Evolutionary conservation across 2,888 invertebrate species (phyloP).

Genomic region (Aleiodes leptofemur): DNA sequence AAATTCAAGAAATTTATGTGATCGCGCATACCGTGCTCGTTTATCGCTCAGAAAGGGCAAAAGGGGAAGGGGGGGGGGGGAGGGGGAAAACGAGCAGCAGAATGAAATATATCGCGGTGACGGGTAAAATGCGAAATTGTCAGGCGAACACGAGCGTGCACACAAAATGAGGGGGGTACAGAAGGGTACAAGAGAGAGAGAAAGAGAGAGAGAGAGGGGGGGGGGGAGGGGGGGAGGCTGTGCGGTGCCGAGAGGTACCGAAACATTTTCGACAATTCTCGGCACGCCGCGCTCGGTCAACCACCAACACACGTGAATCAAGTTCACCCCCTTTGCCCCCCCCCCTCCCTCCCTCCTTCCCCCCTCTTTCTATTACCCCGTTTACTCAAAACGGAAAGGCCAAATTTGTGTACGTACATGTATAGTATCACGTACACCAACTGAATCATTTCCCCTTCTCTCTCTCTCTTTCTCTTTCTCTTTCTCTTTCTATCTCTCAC

Average conservation of each 20-base stretch:
- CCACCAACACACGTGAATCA: conserved; percentile 35
- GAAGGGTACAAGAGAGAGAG: conserved; percentile 11
- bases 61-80: neutral
- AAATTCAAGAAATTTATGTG: conserved; percentile 56
- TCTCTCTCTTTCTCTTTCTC: neutral
- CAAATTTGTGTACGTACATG: conserved; percentile 16
- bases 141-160: conserved; percentile 26
- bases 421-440: conserved; percentile 41
- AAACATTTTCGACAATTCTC: conserved; percentile 39
- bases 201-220: neutral
- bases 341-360: neutral
- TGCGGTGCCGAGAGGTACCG: conserved; percentile 19
- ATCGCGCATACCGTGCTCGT: conserved; percentile 30
- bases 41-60: conserved; percentile 14
- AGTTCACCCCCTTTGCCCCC: neutral
- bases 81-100: neutral
- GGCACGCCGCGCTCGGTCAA: conserved; percentile 40
- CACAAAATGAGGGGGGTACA: conserved; percentile 29
- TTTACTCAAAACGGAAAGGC: neutral
- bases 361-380: neutral
- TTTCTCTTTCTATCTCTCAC: conserved; percentile 15
- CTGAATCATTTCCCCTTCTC: conserved; percentile 26
- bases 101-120: conserved; percentile 37
- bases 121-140: conserved; percentile 35
- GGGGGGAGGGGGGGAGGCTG: too few relatives aligned